Evolutionary conservation across 1,140 invertebrate genomes (phyloP), one percentile per base, ranked within the genome.

Genomic region (Trachelipus rathkii): DNA sequence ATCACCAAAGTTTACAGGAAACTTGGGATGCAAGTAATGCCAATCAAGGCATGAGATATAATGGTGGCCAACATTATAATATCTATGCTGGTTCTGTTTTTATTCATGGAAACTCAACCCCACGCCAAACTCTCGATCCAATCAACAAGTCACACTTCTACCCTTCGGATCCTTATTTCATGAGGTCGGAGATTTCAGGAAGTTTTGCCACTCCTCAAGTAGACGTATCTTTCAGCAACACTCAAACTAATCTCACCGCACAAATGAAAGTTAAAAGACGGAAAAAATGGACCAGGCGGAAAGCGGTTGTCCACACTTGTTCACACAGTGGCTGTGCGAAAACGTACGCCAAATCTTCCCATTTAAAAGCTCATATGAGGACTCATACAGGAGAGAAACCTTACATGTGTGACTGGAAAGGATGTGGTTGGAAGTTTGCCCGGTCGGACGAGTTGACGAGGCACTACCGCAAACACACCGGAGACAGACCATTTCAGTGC

Each of bases 341-440:
- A 84, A 89, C 88, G 0, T 92, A 91, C 84, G 89, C 88, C 10
- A 92, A 92, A 83, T 90, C 89, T 75, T 92, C 90, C 2, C 91
- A 92, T 84, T 85, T 92, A 72, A 90, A 91, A 82, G 89, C 90
- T 8, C 91, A 92, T 83, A 83, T 89, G 66, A 81, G 88, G 71
- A 88, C 89, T 68, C 89, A 91, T 81, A 90, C 89, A 77, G 89
- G 89, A 23, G 89, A 91, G 82, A 92, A 92, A 81, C 90, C 90
- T 1, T 92, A 92, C 83, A 86, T 87, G 77, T 92, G 91, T 83
- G 87, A 85, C 45, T 92, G 90, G 91, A 89, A 92, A 75, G 95
- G 93, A 79, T 97, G 95, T 83, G 91, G 90, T 0, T 90, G 93
- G 85, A 89, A 92, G 78, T 97, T 97, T 84, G 90, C 91, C 0